Evolutionary conservation across 1,140 invertebrate species (phyloP), one percentile per base, ranked within the genome.

Genomic region (Drosophila carrolli): DNA sequence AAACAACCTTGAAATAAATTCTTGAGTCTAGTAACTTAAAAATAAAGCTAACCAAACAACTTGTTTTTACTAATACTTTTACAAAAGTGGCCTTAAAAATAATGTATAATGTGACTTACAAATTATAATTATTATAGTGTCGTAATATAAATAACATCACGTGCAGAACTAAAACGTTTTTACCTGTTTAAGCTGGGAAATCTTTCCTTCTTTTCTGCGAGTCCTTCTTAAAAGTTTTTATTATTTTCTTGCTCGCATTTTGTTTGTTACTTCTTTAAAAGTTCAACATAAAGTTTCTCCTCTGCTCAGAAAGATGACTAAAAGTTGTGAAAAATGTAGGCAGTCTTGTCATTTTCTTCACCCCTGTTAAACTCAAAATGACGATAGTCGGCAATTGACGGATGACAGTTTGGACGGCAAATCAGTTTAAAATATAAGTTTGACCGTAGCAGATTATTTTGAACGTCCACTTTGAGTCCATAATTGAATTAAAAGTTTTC

Each of bases 401-500:
- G 65, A 66, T 66, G 65, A 43, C 65, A 32, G 47, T 47, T 35
- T 47, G 59, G 38, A 53, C 23, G 47, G 47, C 19, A n/a, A 66
- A 65, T 68, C 46, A 66, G 60, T 66, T 43, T 62, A 43, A 62
- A 43, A 40, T 23, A 23, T 8, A 62, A 59, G 54, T 62, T 62
- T 23, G 9, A 62, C 40, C 29, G 59, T 35, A 29, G 23, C 54
- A 66, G 60, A 63, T 43, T 61, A 44, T 53, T 66, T 66, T 29
- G 50, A 66, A 38, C 46, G 19, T 8, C 8, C 65, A 38, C 65
- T 68, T 68, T 53, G 38, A 53, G 47, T 66, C 32, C 8, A 68
- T 66, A 68, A 68, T 65, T 66, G 32, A 68, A 66, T 68, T 53
- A 68, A 66, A 66, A 68, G 65, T 68, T 68, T 38, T 16, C 19